Percentiles rank a stretch among this genome's conserved stretches.
These are phyloP conservation scores for Tetraneura akinire DNA, from an alignment of 1,140 invertebrate species.

Conservation along the genomic window DNA sequence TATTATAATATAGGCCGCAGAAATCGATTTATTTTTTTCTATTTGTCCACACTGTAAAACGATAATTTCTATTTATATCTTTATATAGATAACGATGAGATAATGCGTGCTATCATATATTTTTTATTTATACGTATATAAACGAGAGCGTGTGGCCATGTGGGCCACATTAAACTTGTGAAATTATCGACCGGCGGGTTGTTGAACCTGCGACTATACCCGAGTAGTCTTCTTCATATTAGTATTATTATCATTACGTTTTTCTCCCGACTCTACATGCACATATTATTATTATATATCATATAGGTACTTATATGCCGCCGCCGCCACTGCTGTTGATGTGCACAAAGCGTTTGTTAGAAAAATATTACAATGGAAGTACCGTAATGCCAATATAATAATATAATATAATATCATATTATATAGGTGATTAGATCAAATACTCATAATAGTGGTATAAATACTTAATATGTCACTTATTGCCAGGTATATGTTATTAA, in stretches of 20 bases:
- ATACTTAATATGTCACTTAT: not conserved
- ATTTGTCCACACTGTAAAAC: too few species aligned
- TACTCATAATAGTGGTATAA: not conserved
- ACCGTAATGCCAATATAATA: conserved; percentile 32
- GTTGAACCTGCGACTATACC: conserved; percentile 32
- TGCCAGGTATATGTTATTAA: too few species aligned
- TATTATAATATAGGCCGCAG: not conserved
- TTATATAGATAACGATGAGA: not conserved
- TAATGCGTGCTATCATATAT: not conserved
- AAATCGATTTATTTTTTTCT: not conserved
- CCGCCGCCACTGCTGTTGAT: not conserved
- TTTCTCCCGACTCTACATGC: not conserved
- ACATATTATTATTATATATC: not conserved
- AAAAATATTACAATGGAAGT: conserved; percentile 32
- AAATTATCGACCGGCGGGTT: conserved; percentile 45
- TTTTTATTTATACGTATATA: not conserved
- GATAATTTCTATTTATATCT: too few species aligned
- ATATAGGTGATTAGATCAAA: conserved; percentile 36
- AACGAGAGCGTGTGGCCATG: conserved; percentile 31
- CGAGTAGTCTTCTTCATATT: conserved; percentile 20
- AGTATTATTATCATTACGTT: not conserved
- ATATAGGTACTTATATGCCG: not conserved
- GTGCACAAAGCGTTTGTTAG: conserved; percentile 47
- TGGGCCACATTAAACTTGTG: conserved; percentile 23
- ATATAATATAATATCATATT: not conserved